Evolutionary conservation across 1,140 invertebrate species (phyloP).

Genomic region (Doryteuthis pealeii): DNA sequence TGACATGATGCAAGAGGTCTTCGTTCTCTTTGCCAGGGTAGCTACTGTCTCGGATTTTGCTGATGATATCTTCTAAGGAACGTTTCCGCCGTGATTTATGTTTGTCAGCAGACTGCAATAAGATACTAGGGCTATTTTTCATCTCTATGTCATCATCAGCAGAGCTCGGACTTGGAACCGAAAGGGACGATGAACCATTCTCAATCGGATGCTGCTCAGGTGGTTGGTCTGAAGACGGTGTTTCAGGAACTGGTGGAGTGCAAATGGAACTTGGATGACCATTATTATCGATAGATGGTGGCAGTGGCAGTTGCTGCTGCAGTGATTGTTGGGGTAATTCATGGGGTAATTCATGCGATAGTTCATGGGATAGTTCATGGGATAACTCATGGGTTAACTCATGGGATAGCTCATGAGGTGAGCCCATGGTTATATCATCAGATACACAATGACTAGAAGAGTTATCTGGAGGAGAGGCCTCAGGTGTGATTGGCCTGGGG

Average conservation of each 20-base stretch:
- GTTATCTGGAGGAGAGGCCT: background rate
- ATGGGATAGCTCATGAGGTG: background rate
- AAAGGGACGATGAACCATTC: slow-evolving; percentile 7
- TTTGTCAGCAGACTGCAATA: slow-evolving; percentile 31
- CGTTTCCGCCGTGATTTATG: slow-evolving; percentile 45
- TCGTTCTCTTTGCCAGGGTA: slow-evolving; percentile 24
- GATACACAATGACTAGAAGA: slow-evolving; percentile 9
- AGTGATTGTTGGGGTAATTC: background rate
- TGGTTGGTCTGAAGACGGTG: background rate
- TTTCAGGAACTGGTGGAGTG: slow-evolving; percentile 6
- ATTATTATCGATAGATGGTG: background rate
- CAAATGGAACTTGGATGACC: background rate
- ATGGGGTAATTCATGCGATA: background rate
- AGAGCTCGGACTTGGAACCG: slow-evolving; percentile 9
- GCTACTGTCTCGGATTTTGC: slow-evolving; percentile 36
- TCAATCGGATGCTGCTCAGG: background rate
- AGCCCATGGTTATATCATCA: background rate
- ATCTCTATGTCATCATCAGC: slow-evolving; percentile 14
- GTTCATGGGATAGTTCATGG: no score
- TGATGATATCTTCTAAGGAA: slow-evolving; percentile 50
- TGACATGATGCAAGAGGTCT: background rate
- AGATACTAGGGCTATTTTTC: slow-evolving; percentile 22
- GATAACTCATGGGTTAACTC: no score
- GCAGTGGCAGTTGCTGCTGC: background rate
- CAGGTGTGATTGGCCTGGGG: slow-evolving; percentile 5